Evolutionary conservation across 2,113 vertebrate species (phyloP).

Genomic region (Uropsilus gracilis): DNA sequence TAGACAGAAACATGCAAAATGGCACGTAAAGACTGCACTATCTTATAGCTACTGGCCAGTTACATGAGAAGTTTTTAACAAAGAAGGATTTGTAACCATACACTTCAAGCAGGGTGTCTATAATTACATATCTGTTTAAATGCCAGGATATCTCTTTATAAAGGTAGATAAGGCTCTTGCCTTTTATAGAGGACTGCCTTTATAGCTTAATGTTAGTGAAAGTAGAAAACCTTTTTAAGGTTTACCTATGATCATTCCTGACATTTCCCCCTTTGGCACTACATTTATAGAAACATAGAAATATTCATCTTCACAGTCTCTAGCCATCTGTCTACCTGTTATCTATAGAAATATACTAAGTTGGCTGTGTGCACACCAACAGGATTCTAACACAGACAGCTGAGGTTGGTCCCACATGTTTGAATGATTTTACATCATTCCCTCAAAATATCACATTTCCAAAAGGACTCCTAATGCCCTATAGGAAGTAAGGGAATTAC

Average conservation of each 20-base stretch:
- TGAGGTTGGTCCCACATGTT: background rate
- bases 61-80: background rate
- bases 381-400: background rate
- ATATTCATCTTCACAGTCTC: background rate
- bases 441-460: background rate
- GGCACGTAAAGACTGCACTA: background rate
- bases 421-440: background rate
- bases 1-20: background rate
- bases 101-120: background rate
- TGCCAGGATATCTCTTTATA: constrained; percentile 9
- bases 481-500: background rate
- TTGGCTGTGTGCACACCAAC: too few species aligned
- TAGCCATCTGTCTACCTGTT: too few species aligned
- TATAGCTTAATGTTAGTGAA: constrained; percentile 26
- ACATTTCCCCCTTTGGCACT: background rate
- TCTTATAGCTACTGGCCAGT: background rate
- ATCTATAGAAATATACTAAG: background rate
- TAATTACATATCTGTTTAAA: background rate
- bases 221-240: background rate
- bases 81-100: background rate
- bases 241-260: background rate
- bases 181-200: background rate
- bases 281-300: background rate
- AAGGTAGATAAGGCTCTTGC: too few species aligned
- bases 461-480: background rate